Evolutionary conservation across 2,113 vertebrate genomes (phyloP).

Genomic region (Crotophaga sulcirostris): DNA sequence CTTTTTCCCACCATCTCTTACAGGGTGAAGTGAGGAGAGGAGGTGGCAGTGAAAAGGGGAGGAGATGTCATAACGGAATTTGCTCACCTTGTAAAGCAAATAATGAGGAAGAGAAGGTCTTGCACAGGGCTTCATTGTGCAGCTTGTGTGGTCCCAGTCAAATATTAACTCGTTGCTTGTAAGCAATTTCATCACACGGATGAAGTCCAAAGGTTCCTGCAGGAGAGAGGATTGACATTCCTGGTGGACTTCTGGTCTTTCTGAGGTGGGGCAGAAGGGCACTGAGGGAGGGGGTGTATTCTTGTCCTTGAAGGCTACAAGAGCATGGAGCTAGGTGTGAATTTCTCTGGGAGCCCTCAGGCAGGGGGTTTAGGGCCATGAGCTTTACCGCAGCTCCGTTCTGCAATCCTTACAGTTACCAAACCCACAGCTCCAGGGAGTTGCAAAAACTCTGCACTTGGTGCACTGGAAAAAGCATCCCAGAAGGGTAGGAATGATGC

Average conservation of each 20-base stretch:
- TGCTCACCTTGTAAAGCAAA: conserved; percentile 31
- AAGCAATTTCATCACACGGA: conserved; percentile 32
- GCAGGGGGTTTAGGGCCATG: not conserved
- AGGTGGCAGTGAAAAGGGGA: not conserved
- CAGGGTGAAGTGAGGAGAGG: not conserved
- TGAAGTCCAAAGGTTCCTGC: conserved; percentile 63
- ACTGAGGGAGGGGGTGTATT: not conserved
- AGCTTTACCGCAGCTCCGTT: not conserved
- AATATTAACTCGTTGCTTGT: conserved; percentile 68
- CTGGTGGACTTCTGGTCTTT: conserved; percentile 19
- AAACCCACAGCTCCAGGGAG: not conserved
- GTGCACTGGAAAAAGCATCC: not conserved
- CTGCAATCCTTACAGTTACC: not conserved
- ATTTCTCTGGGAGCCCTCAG: not conserved
- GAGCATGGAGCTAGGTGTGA: not conserved
- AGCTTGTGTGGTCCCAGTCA: conserved; percentile 31
- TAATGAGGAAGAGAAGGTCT: not conserved
- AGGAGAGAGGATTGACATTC: not conserved
- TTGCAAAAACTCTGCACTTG: not conserved
- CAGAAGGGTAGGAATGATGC: not conserved
- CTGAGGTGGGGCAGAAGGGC: not conserved
- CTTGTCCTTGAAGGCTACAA: not conserved
- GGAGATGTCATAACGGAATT: not conserved
- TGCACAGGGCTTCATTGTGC: not conserved
- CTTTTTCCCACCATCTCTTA: not conserved